Conservation (phyloP, 2,797 vertebrate genomes). For the Scleropages formosus region DNA sequence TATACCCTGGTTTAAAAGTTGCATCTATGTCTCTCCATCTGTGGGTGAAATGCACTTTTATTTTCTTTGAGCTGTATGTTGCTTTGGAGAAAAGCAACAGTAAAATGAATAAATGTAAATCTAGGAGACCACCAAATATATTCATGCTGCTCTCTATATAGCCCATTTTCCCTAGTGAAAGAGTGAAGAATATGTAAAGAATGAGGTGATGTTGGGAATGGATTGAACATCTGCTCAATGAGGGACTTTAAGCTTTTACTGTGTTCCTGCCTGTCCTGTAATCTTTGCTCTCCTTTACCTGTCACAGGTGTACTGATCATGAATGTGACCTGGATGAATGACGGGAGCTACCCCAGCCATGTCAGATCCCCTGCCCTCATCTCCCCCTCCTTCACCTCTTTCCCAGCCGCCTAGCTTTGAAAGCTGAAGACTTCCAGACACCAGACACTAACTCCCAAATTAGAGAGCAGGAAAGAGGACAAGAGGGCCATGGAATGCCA, state of each 20-base stretch:
- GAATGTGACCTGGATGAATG: conserved; percentile 37
- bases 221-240: conserved; percentile 34
- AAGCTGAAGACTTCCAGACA: conserved; percentile 62
- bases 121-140: too few relatives aligned
- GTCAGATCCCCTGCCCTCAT: neutral
- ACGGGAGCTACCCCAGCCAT: too few relatives aligned
- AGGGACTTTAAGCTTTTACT: conserved; percentile 39
- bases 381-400: conserved; percentile 21
- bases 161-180: too few relatives aligned
- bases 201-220: too few relatives aligned
- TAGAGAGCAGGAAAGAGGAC: conserved; percentile 67
- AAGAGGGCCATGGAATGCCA: conserved; percentile 69
- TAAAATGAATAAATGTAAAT: too few relatives aligned
- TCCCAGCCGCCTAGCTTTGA: conserved; percentile 55
- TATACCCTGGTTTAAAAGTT: too few relatives aligned
- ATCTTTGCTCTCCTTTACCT: conserved; percentile 49
- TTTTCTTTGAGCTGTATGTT: too few relatives aligned
- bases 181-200: too few relatives aligned
- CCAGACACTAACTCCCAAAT: conserved; percentile 75
- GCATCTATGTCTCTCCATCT: too few relatives aligned
- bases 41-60: too few relatives aligned
- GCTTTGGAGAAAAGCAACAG: too few relatives aligned
- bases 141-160: too few relatives aligned
- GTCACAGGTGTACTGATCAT: conserved; percentile 55
- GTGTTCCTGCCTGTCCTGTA: conserved; percentile 48